Conservation (phyloP, 2,113 vertebrate genomes). For the Apteryx mantelli region DNA sequence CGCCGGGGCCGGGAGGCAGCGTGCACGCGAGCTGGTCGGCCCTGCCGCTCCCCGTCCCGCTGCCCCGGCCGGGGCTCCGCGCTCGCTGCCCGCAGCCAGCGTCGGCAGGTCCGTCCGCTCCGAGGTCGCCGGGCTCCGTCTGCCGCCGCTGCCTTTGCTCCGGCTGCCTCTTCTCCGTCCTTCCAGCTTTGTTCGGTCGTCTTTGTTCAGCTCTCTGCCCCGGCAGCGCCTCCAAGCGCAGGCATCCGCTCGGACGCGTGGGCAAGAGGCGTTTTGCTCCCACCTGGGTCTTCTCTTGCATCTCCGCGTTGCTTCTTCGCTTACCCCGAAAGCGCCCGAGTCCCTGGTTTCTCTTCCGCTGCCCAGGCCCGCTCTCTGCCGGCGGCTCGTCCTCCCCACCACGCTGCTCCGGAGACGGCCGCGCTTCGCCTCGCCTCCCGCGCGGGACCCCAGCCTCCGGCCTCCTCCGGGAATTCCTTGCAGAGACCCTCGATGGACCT, state of each 20-base stretch:
- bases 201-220: slow-evolving; percentile 38
- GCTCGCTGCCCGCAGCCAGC: neutral
- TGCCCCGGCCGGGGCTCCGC: neutral
- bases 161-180: neutral
- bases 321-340: neutral
- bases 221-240: neutral
- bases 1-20: neutral
- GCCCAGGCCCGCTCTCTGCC: neutral
- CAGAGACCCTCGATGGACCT: neutral
- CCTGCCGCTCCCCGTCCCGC: neutral
- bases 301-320: neutral
- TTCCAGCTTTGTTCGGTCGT: slow-evolving; percentile 46
- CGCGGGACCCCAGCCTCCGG: fast-evolving
- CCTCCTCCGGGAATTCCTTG: neutral
- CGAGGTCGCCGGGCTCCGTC: fast-evolving
- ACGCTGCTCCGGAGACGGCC: fast-evolving
- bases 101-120: neutral
- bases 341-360: neutral
- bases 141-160: neutral
- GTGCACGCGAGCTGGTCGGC: fast-evolving
- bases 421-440: neutral
- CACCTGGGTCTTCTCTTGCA: neutral
- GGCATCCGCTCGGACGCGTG: fast-evolving
- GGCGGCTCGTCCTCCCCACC: neutral
- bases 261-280: neutral